phyloP scores from a whole-genome alignment of 2,797 vertebrate genomes.

The Enteromius radiatus region DNA sequence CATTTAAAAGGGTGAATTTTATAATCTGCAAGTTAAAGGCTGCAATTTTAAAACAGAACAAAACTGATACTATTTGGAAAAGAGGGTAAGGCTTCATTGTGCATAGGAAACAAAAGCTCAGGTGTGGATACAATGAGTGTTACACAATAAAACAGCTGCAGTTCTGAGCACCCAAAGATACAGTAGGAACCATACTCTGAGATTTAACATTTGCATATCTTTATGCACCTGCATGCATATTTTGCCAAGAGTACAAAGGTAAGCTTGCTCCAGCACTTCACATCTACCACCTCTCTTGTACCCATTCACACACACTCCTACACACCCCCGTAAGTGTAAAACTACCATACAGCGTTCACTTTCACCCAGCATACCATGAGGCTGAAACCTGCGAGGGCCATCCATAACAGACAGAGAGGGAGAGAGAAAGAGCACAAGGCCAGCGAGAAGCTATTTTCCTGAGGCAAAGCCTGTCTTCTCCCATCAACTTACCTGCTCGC shows the following conservation, averaged over 20 bases:
- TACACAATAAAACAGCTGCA: slow-evolving; percentile 5
- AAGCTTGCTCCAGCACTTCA: slow-evolving; percentile 3
- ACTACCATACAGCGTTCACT: neutral
- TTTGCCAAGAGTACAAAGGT: slow-evolving; percentile 12
- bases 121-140: neutral
- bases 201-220: slow-evolving; percentile 22
- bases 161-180: slow-evolving; percentile 5
- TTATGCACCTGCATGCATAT: slow-evolving; percentile 20
- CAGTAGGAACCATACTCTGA: neutral
- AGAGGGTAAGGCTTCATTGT: neutral
- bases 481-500: slow-evolving; percentile 38
- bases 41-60: neutral
- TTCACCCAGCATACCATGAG: slow-evolving; percentile 28
- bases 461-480: slow-evolving; percentile 42
- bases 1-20: neutral
- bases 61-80: neutral
- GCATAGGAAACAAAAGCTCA: slow-evolving; percentile 2
- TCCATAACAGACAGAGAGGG: slow-evolving; percentile 35
- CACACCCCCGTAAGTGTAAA: neutral
- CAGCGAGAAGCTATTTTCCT: slow-evolving; percentile 40
- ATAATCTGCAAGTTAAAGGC: neutral
- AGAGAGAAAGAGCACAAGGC: slow-evolving; percentile 24
- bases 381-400: slow-evolving; percentile 15
- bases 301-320: neutral
- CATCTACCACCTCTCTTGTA: neutral